A percentile compares a stretch with the other conserved stretches of the same genome.
Conservation (phyloP, 2,888 invertebrate species). For the Lamellibrachia satsuma region DNA sequence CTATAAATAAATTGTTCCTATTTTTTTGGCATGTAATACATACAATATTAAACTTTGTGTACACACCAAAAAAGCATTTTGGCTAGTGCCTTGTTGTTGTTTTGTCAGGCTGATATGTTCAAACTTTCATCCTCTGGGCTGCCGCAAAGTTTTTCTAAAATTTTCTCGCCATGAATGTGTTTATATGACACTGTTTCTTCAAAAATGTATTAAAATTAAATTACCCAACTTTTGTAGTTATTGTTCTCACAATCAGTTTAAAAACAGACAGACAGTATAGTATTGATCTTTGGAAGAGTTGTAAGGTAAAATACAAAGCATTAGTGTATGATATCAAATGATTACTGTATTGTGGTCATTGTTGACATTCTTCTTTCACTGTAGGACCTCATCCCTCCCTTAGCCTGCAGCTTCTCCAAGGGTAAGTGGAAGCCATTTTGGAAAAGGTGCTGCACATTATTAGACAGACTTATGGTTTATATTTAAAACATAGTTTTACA, state of each 20-base stretch:
- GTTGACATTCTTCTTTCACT: slow-evolving; percentile 12
- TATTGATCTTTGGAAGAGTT: not conserved
- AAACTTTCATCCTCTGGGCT: slow-evolving; percentile 5
- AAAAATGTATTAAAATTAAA: not conserved
- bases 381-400: slow-evolving; percentile 40
- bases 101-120: slow-evolving; percentile 24
- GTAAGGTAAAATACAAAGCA: not conserved
- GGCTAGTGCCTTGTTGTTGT: not conserved
- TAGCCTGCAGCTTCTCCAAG: slow-evolving; percentile 69
- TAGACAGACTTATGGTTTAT: not conserved
- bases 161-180: too few species aligned
- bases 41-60: too few species aligned
- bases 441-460: not conserved
- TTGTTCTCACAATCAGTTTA: not conserved
- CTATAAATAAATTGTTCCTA: too few species aligned
- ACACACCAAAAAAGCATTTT: too few species aligned
- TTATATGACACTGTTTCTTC: not conserved
- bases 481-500: not conserved
- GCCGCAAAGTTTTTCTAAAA: slow-evolving; percentile 26
- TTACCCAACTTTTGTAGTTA: not conserved
- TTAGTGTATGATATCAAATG: not conserved
- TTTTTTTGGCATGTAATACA: too few species aligned
- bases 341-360: not conserved
- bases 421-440: slow-evolving; percentile 60
- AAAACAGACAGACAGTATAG: not conserved